Conservation (phyloP, 2,888 invertebrate genomes). For the Drosophila neotestacea region DNA sequence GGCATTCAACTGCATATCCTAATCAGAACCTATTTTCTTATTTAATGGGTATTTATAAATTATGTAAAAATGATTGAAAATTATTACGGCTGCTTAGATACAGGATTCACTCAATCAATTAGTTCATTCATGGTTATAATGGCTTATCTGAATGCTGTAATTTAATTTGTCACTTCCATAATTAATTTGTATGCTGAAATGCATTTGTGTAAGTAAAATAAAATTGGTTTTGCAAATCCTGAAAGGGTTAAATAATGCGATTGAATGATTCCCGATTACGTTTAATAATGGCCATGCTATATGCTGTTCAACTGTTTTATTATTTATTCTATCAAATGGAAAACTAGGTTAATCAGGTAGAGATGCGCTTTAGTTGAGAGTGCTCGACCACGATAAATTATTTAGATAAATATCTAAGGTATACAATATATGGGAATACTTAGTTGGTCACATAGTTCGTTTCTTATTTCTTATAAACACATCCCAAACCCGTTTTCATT, state of each 20-base stretch:
- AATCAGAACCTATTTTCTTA: background rate
- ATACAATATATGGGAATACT: no score
- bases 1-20: background rate
- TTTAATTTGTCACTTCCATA: slow-evolving; percentile 28
- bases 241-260: slow-evolving; percentile 13
- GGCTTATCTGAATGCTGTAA: slow-evolving; percentile 16
- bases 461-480: no score
- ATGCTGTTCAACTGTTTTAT: slow-evolving; percentile 3
- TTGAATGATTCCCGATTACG: slow-evolving; percentile 7
- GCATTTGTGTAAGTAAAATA: slow-evolving; percentile 12
- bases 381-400: background rate
- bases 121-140: slow-evolving; percentile 15
- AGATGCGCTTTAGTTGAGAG: background rate
- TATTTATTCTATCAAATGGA: slow-evolving; percentile 10
- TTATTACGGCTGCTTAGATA: slow-evolving; percentile 3
- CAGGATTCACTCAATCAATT: slow-evolving; percentile 15
- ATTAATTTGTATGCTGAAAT: slow-evolving; percentile 22
- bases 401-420: background rate
- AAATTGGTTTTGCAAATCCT: slow-evolving; percentile 32
- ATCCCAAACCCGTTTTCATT: no score
- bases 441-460: no score
- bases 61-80: slow-evolving; percentile 9
- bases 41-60: slow-evolving; percentile 3
- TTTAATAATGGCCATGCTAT: background rate
- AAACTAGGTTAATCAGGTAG: background rate